Conservation (phyloP, 1,140 invertebrate species). For the Oryctes rhinoceros region DNA sequence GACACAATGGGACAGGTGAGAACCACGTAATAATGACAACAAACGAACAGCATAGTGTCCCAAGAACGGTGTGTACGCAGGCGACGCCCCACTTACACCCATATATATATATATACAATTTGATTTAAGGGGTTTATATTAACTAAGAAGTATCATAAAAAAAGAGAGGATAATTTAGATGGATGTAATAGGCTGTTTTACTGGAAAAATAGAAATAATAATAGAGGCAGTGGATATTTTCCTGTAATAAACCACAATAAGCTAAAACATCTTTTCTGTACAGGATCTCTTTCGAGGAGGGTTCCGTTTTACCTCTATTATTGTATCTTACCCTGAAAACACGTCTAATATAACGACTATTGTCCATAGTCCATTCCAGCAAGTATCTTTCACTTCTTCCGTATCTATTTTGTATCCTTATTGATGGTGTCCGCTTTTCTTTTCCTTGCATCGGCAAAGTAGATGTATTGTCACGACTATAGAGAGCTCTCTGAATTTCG, state of each 20-base stretch:
- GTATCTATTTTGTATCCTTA: background rate
- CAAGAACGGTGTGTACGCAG: background rate
- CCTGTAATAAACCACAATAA: background rate
- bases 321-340: background rate
- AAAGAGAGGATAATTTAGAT: background rate
- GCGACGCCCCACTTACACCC: background rate
- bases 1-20: constrained; percentile 35
- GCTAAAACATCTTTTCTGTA: background rate
- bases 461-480: background rate
- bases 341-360: background rate
- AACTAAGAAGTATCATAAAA: background rate
- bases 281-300: background rate
- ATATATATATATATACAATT: constrained; percentile 9
- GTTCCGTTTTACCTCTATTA: background rate
- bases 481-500: constrained; percentile 4
- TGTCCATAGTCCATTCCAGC: background rate
- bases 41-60: background rate
- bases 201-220: background rate
- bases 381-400: background rate
- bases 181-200: background rate
- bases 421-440: background rate
- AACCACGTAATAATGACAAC: constrained; percentile 32
- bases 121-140: background rate
- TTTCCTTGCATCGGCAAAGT: background rate
- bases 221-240: background rate